Percentiles rank a stretch among this genome's conserved stretches.
Evolutionary conservation across 1,140 invertebrate species (phyloP).

Genomic region (Heterodera schachtii): DNA sequence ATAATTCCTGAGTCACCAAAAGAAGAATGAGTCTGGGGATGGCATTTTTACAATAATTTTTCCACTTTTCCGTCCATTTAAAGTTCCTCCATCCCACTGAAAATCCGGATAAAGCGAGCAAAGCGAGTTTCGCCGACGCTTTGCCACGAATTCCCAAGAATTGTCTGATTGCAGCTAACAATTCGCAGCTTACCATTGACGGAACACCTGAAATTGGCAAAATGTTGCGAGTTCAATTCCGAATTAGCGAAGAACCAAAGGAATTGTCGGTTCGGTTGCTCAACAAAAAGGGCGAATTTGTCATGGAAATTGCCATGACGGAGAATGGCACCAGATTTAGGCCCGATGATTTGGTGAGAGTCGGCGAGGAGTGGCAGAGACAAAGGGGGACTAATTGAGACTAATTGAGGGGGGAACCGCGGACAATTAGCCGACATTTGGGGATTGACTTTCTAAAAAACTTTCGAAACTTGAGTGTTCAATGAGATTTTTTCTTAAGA

Average conservation of each 20-base stretch:
- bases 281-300: not conserved
- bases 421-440: no score
- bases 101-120: not conserved
- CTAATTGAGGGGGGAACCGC: no score
- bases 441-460: no score
- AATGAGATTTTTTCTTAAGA: no score
- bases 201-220: not conserved
- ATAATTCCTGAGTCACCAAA: no score
- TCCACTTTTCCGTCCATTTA: not conserved
- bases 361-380: not conserved
- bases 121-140: not conserved
- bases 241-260: not conserved
- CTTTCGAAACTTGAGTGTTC: no score
- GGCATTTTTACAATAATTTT: no score
- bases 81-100: not conserved
- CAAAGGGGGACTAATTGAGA: not conserved
- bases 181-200: not conserved
- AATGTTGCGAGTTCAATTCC: not conserved
- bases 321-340: not conserved
- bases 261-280: not conserved
- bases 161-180: not conserved
- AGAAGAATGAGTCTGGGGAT: no score
- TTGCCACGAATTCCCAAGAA: not conserved
- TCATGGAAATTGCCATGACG: not conserved
- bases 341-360: not conserved